Percentiles rank a stretch among this genome's conserved stretches.
Conservation (phyloP, 2,113 vertebrate species). For the Alosa alosa region DNA sequence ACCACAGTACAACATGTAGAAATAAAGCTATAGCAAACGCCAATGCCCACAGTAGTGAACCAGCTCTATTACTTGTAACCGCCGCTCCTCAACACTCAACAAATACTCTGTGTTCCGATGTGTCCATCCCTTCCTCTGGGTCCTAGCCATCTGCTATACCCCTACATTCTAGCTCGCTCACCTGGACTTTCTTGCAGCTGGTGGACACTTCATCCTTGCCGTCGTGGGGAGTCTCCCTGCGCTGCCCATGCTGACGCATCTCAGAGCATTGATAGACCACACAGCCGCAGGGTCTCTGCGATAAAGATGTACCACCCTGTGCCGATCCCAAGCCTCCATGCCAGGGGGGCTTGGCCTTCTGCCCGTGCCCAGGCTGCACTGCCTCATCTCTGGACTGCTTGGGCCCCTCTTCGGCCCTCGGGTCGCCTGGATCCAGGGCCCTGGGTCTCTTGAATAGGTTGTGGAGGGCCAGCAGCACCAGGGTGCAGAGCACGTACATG, state of each 20-base stretch:
- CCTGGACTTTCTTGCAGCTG: constrained; percentile 46
- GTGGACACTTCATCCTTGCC: neutral
- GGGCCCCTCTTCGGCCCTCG: neutral
- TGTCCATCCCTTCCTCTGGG: neutral
- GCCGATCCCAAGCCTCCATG: neutral
- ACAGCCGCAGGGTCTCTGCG: neutral
- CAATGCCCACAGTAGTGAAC: neutral
- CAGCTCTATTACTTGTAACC: neutral
- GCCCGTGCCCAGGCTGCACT: neutral
- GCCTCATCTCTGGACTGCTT: neutral
- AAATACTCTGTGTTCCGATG: neutral
- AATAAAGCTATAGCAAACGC: neutral
- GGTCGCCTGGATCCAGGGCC: neutral
- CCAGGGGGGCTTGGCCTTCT: neutral
- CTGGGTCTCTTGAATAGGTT: constrained; percentile 57
- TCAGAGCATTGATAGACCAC: neutral
- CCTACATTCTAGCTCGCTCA: constrained; percentile 46
- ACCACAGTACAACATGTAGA: neutral
- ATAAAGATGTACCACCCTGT: neutral
- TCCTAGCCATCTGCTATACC: neutral
- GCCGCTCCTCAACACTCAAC: neutral
- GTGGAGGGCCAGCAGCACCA: constrained; percentile 63
- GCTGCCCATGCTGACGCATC: neutral
- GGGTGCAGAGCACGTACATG: constrained; percentile 69
- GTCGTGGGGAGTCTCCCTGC: neutral